Base-by-base conservation (phyloP, 2,797 vertebrate genomes). In the Cryptoprocta ferox region DNA sequence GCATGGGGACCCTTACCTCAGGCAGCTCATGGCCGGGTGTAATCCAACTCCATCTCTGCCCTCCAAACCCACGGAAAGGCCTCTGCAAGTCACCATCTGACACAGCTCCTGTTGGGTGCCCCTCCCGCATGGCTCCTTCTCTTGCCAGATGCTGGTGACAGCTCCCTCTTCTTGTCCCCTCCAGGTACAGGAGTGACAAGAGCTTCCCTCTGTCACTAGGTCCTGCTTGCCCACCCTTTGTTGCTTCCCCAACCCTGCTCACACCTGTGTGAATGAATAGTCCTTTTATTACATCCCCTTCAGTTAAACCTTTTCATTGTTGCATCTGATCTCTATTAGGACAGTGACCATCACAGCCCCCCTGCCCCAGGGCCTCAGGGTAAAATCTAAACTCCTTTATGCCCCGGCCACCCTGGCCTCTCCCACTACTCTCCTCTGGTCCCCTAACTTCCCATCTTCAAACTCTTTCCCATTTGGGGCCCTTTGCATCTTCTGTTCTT, bases 1-100 rank as follows among this genome's bases (percentile, higher is more conserved):
- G 6, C 18, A 12, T 19, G 6, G 30, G 39, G 26, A 37, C 70
- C 28, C n/a, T 50, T 13, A 32, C 14, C 8, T 30, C 61, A 3
- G 6, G 3, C 0, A 0, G 19, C 53, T 48, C 0, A 32, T 35
- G 26, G 13, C 2, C 4, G 1, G 28, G 50, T 42, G 75, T 42
- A 3, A 19, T 24, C 37, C 16, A 3, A 26, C 28, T 24, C 30
- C 14, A 8, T 21, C 24, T n/a, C 71, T 6, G 5, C 30, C 13
- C 59, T 70, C 39, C 15, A 26, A 14, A 14, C 26, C 37, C 39
- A 32, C 19, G 19, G 2, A 6, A 39, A 0, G 16, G 45, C 50
- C 75, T 3, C 45, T 30, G 53, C 28, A 42, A 26, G 30, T 45
- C n/a, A 8, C 16, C 15, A 16, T 30, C 61, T 11, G 66, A 30